Conservation (phyloP, 2,113 vertebrate genomes). For the Cebidichthys violaceus region DNA sequence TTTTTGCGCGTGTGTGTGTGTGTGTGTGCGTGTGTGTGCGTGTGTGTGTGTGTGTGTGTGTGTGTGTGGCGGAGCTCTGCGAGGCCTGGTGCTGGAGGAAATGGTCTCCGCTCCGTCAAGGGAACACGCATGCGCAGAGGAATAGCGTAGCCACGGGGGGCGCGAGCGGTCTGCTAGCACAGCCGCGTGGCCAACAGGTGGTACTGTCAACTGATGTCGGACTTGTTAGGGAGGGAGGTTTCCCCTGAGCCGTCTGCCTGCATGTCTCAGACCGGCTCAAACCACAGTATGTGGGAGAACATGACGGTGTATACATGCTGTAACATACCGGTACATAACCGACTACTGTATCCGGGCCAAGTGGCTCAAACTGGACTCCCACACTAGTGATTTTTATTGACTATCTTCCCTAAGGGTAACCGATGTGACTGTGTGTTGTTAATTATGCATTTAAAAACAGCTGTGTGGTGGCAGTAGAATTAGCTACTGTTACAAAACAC, state of each 20-base stretch:
- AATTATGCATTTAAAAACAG: neutral
- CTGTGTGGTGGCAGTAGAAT: neutral
- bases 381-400: neutral
- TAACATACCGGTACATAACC: neutral
- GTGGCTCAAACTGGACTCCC: neutral
- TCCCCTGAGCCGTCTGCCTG: neutral
- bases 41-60: no score
- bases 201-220: conserved; percentile 48
- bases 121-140: conserved; percentile 72
- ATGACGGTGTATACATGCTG: neutral
- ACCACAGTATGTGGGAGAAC: neutral
- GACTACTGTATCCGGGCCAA: neutral
- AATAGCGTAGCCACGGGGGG: neutral
- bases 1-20: conserved; percentile 34
- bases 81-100: conserved; percentile 79
- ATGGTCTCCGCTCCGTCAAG: conserved; percentile 73
- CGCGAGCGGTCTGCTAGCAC: conserved; percentile 62
- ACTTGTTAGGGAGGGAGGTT: conserved; percentile 62
- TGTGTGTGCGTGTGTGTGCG: neutral
- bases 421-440: neutral
- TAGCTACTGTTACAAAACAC: neutral
- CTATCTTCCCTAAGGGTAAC: neutral
- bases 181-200: conserved; percentile 74
- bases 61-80: conserved; percentile 33
- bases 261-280: neutral